A percentile compares a stretch with the other conserved stretches of the same genome.
Conservation (phyloP, 2,888 invertebrate genomes). For the Gasteruption jaculator region DNA sequence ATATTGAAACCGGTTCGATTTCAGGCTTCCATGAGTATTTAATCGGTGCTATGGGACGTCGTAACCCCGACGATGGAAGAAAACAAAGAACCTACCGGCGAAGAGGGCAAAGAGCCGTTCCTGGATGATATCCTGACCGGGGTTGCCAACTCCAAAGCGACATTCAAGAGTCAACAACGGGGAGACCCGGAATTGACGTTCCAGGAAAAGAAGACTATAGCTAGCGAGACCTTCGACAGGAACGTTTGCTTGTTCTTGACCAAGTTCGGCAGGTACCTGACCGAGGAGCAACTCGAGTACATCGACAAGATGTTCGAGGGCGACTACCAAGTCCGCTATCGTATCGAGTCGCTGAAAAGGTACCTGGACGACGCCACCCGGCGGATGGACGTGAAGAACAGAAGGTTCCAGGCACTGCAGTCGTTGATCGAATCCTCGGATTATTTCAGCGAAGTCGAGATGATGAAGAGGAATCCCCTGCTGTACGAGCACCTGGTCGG, state of each 20-base stretch:
- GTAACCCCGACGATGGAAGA: too few relatives aligned
- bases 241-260: conserved; percentile 69
- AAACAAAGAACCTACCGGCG: too few relatives aligned
- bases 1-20: too few relatives aligned
- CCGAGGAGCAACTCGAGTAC: conserved; percentile 64
- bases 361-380: conserved; percentile 56
- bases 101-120: too few relatives aligned
- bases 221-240: conserved; percentile 60
- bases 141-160: conserved; percentile 49
- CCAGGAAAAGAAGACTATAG: conserved; percentile 68
- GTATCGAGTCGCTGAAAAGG: conserved; percentile 60
- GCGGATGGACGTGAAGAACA: conserved; percentile 65
- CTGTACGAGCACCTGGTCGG: conserved; percentile 88
- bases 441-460: conserved; percentile 89
- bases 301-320: conserved; percentile 55
- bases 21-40: too few relatives aligned
- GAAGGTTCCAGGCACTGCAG: conserved; percentile 78
- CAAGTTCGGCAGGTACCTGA: conserved; percentile 72
- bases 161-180: conserved; percentile 78
- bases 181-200: conserved; percentile 70
- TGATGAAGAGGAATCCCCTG: conserved; percentile 88
- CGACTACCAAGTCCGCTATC: conserved; percentile 60
- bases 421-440: conserved; percentile 64
- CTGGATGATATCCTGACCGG: conserved; percentile 61
- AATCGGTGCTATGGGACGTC: too few relatives aligned